A percentile compares a stretch with the other conserved stretches of the same genome.
Conservation (phyloP, 2,113 vertebrate genomes). For the Promerops cafer region DNA sequence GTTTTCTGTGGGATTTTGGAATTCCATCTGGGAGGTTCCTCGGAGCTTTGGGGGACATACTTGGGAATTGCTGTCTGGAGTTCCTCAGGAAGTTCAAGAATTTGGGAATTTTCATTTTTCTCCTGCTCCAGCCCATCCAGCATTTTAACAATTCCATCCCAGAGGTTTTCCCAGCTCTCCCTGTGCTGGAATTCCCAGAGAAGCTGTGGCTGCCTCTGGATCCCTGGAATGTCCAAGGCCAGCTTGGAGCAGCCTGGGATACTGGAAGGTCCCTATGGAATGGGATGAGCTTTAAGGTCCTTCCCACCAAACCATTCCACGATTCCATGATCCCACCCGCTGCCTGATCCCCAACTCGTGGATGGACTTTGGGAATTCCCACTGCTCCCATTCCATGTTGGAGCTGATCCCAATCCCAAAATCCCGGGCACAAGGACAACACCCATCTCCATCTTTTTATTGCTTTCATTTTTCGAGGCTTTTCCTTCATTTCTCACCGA, state of each 20-base stretch:
- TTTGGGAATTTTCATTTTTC: background rate
- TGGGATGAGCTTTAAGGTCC: background rate
- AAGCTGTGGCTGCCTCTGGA: background rate
- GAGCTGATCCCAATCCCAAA: background rate
- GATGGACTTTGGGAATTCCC: background rate
- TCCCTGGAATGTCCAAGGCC: background rate
- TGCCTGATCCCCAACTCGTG: accelerated
- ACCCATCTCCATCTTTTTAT: background rate
- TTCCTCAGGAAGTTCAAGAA: background rate
- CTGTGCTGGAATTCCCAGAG: background rate
- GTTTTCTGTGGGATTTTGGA: background rate
- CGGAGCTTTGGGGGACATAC: background rate
- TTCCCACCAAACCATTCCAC: background rate
- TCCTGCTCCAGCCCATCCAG: background rate
- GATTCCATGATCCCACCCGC: background rate
- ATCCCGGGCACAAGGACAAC: background rate
- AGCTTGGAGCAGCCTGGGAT: background rate
- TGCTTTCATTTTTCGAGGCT: background rate
- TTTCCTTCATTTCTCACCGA: background rate
- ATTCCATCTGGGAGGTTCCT: background rate
- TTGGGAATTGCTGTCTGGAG: background rate
- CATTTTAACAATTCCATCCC: background rate
- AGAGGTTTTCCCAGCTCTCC: background rate
- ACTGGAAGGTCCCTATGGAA: background rate
- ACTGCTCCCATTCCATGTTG: background rate